These are phyloP conservation scores for Planiliza haematocheilus DNA, from an alignment of 2,113 vertebrate species.

Conservation along the genomic window DNA sequence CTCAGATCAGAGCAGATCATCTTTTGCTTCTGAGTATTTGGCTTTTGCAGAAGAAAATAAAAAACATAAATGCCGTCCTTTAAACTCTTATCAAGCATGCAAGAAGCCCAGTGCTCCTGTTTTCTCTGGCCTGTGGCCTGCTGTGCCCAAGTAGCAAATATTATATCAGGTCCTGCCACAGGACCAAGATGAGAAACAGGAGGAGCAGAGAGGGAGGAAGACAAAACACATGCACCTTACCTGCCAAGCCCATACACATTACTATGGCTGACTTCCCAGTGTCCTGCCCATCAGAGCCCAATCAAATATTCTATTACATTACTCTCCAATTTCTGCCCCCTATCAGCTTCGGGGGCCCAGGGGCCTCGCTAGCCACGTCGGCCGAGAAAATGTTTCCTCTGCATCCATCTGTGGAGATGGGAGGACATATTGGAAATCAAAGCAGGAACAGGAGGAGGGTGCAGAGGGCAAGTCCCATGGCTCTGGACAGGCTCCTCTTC, in stretches of 20 bases:
- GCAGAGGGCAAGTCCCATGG: slow-evolving; percentile 74
- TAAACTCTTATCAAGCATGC: no score
- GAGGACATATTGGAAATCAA: slow-evolving; percentile 89
- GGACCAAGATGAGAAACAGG: slow-evolving; percentile 32
- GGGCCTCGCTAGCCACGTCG: slow-evolving; percentile 80
- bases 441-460: slow-evolving; percentile 82
- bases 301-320: slow-evolving; percentile 90
- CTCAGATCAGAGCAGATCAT: no score
- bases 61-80: no score
- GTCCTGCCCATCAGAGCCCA: slow-evolving; percentile 75
- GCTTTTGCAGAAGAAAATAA: no score
- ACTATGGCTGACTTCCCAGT: slow-evolving; percentile 65
- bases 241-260: slow-evolving; percentile 56
- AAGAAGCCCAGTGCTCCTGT: no score
- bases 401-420: slow-evolving; percentile 88
- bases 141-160: slow-evolving; percentile 36
- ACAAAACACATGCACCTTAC: slow-evolving; percentile 27
- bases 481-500: slow-evolving; percentile 68
- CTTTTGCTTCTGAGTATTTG: no score
- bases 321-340: slow-evolving; percentile 87
- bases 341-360: slow-evolving; percentile 77
- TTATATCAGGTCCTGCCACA: slow-evolving; percentile 57
- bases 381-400: slow-evolving; percentile 85
- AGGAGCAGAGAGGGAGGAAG: slow-evolving; percentile 1
- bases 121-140: slow-evolving; percentile 20